Conservation (phyloP, 53 echinoderm and acorn worm genomes). For the Hippasteria phrygiana region DNA sequence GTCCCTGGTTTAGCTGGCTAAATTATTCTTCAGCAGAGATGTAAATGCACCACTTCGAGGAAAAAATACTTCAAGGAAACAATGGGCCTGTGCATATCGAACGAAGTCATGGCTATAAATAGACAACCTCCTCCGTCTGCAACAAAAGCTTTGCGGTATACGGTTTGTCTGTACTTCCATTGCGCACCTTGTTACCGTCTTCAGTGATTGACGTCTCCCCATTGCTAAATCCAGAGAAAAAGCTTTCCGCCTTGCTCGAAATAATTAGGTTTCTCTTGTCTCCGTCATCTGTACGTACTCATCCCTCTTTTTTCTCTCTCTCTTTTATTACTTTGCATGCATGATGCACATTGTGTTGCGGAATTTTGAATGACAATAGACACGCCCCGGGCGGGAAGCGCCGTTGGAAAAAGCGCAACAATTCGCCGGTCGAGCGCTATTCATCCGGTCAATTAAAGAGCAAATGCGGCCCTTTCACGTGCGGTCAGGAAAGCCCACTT, state of each 20-base stretch:
- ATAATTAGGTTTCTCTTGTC: constrained; percentile 25
- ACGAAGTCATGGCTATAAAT: background rate
- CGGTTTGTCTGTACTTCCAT: background rate
- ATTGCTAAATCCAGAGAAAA: background rate
- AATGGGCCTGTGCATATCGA: background rate
- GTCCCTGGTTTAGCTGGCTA: too few species aligned
- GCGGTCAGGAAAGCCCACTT: constrained; percentile 59
- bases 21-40: background rate
- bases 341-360: background rate
- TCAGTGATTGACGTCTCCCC: background rate
- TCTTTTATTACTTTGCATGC: background rate
- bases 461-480: constrained; percentile 37
- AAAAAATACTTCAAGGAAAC: background rate
- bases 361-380: constrained; percentile 37
- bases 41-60: background rate
- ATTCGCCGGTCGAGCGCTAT: constrained; percentile 47
- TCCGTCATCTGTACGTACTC: background rate
- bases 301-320: background rate
- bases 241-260: background rate
- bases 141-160: too few species aligned
- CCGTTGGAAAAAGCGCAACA: constrained; percentile 57
- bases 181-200: background rate
- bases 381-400: background rate
- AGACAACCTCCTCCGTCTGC: background rate
- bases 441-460: constrained; percentile 57